Conservation (phyloP, 2,113 vertebrate species). For the Microtus oregoni region DNA sequence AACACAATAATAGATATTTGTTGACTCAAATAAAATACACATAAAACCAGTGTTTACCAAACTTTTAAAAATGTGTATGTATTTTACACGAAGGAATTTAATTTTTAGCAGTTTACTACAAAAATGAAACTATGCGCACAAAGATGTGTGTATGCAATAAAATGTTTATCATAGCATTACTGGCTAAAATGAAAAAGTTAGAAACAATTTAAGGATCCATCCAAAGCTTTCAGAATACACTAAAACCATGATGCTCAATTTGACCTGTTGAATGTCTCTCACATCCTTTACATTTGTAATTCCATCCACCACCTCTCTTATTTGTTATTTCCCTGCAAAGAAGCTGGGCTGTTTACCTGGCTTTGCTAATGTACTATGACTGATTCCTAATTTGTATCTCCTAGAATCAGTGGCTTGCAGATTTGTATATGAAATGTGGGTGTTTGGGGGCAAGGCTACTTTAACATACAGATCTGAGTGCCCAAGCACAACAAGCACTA, state of each 20-base stretch:
- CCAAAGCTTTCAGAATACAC: neutral
- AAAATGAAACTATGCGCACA: neutral
- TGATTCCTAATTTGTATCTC: neutral
- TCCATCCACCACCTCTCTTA: neutral
- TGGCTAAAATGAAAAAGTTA: slow-evolving; percentile 16
- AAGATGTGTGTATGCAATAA: neutral
- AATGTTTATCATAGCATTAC: neutral
- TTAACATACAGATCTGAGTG: neutral
- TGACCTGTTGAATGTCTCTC: neutral
- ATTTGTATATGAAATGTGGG: neutral
- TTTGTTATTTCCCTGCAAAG: neutral
- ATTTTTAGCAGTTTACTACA: neutral
- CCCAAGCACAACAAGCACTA: neutral
- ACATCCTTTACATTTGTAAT: neutral
- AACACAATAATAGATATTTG: neutral
- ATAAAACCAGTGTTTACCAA: neutral
- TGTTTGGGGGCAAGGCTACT: slow-evolving; percentile 1
- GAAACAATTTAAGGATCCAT: neutral
- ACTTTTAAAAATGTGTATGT: neutral
- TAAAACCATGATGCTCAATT: neutral
- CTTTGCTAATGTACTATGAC: neutral
- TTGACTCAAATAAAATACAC: neutral
- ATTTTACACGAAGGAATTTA: neutral
- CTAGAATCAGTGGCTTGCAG: neutral
- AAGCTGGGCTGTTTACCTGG: neutral